Conservation (phyloP, 1,140 invertebrate species). For the Trissolcus basalis region DNA sequence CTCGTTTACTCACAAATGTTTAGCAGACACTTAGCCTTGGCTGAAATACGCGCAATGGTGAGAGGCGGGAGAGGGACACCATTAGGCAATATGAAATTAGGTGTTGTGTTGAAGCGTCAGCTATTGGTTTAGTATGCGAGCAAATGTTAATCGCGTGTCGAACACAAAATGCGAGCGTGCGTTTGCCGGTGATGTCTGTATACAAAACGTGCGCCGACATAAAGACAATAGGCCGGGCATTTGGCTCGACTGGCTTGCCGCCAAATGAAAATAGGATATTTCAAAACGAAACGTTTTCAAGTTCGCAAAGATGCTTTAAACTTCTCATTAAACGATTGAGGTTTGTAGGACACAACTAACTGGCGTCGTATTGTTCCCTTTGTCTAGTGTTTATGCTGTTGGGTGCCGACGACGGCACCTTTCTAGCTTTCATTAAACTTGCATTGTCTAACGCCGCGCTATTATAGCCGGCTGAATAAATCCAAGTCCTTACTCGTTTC, state of each 20-base stretch:
- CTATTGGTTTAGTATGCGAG: conserved; percentile 5
- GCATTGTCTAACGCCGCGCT: conserved; percentile 69
- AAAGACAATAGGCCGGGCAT: background rate
- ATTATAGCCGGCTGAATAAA: conserved; percentile 69
- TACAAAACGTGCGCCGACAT: background rate
- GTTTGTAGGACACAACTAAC: conserved; percentile 68
- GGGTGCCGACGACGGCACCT: conserved; percentile 35
- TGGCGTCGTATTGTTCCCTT: conserved; percentile 67
- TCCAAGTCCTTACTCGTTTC: conserved; percentile 59
- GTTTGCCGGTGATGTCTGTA: conserved; percentile 3
- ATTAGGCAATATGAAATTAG: conserved; percentile 41
- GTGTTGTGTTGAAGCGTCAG: conserved; percentile 1
- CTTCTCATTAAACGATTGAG: conserved; percentile 72
- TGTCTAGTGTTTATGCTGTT: conserved; percentile 69
- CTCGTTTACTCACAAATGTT: conserved; percentile 24
- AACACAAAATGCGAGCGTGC: conserved; percentile 51
- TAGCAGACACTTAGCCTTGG: conserved; percentile 25
- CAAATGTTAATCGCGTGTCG: conserved; percentile 51
- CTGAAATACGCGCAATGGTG: conserved; percentile 26
- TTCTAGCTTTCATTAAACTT: conserved; percentile 71
- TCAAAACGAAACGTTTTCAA: conserved; percentile 22
- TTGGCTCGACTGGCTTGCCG: conserved; percentile 31
- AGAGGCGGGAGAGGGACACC: too few species aligned
- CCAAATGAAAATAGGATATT: conserved; percentile 63
- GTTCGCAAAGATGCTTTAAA: conserved; percentile 63